Percentiles rank a stretch among this genome's conserved stretches.
Conservation (phyloP, 2,113 vertebrate species). For the Sigmodon hispidus region DNA sequence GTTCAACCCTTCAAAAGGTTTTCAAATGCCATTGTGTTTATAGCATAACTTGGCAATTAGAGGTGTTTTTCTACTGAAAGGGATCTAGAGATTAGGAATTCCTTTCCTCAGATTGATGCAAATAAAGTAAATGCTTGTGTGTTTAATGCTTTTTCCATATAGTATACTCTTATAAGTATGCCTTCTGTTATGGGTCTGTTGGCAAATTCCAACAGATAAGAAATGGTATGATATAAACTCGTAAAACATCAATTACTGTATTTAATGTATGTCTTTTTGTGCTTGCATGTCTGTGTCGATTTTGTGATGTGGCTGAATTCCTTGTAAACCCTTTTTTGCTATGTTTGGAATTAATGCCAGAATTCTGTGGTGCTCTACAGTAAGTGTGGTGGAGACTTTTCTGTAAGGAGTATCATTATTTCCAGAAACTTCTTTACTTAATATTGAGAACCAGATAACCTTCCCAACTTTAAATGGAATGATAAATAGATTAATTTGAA, state of each 20-base stretch:
- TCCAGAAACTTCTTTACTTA: constrained; percentile 51
- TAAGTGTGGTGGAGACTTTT: not conserved
- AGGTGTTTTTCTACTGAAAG: not conserved
- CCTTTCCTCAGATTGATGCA: constrained; percentile 10
- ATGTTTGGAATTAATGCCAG: not conserved
- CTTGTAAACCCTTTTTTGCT: not conserved
- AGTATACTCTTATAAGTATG: constrained; percentile 16
- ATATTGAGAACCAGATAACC: constrained; percentile 31
- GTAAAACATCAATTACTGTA: not conserved
- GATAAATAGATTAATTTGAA: constrained; percentile 11
- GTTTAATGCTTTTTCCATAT: constrained; percentile 17
- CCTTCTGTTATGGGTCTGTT: constrained; percentile 2
- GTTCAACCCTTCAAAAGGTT: not conserved
- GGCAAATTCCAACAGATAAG: constrained; percentile 39
- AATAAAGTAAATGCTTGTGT: not conserved
- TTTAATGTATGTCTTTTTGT: not conserved
- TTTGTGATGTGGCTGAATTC: constrained; percentile 10
- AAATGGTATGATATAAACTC: constrained; percentile 34
- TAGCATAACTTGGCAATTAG: not conserved
- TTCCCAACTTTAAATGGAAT: constrained; percentile 29
- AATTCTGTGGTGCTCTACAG: not conserved
- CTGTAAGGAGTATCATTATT: constrained; percentile 12
- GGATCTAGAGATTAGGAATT: not conserved
- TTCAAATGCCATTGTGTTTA: not conserved
- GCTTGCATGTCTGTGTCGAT: not conserved